Evolutionary conservation across 2,113 vertebrate species (phyloP).

Genomic region (Rostratula benghalensis): DNA sequence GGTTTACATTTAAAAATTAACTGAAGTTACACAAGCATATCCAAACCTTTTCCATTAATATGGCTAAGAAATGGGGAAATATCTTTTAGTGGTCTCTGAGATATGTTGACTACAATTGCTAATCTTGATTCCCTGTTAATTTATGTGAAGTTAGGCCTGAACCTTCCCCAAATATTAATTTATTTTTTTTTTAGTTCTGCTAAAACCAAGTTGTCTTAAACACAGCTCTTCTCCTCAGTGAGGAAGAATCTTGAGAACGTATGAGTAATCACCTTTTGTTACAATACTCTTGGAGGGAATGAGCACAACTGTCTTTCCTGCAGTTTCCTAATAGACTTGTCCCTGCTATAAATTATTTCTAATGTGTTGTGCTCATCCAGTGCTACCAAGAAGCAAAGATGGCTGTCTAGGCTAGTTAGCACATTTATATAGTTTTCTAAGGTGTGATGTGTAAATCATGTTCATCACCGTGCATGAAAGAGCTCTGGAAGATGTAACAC

Average conservation of each 20-base stretch:
- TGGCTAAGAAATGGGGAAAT: background rate
- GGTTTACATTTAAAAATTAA: background rate
- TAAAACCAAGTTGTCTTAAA: background rate
- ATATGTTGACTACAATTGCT: background rate
- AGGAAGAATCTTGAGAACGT: background rate
- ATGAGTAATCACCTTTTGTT: background rate
- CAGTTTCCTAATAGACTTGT: background rate
- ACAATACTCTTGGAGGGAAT: background rate
- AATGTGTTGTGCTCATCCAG: background rate
- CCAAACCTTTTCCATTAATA: background rate
- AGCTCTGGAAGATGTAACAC: background rate
- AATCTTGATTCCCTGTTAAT: background rate
- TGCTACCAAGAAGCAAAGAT: background rate
- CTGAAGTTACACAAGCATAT: background rate
- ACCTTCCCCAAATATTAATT: background rate
- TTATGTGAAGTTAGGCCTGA: background rate
- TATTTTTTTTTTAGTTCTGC: background rate
- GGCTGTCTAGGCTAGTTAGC: background rate
- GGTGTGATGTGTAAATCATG: background rate
- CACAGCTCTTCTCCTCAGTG: background rate
- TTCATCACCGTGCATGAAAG: background rate
- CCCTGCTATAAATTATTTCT: background rate
- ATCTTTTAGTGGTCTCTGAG: background rate
- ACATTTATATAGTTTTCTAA: background rate
- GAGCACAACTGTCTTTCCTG: background rate